Percentiles rank a stretch among this genome's conserved stretches.
These are phyloP conservation scores for Sisyra nigra DNA, from an alignment of 2,888 invertebrate species.

Conservation along the genomic window DNA sequence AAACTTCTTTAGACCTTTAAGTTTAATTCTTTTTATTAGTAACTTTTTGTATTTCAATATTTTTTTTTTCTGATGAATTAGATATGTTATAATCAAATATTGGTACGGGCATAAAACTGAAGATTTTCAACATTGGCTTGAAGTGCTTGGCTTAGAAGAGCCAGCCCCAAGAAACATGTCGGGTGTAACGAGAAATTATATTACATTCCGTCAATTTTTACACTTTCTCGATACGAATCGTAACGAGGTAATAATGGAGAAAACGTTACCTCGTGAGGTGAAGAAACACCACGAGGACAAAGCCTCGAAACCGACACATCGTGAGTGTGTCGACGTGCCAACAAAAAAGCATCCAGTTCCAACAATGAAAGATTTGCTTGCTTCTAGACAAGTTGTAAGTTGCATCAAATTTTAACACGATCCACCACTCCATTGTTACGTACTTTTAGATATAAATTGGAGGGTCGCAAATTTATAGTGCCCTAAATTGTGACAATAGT, in stretches of 20 bases:
- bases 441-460: background rate
- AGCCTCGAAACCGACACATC: slow-evolving; percentile 7
- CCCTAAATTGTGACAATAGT: background rate
- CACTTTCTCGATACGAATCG: slow-evolving; percentile 47
- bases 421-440: background rate
- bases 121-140: slow-evolving; percentile 56
- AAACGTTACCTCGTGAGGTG: slow-evolving; percentile 21
- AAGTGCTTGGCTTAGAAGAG: slow-evolving; percentile 46
- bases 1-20: slow-evolving; percentile 2
- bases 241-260: slow-evolving; percentile 28
- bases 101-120: slow-evolving; percentile 58
- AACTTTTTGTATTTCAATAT: too few relatives aligned
- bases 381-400: slow-evolving; percentile 25
- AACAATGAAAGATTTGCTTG: slow-evolving; percentile 36
- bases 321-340: slow-evolving; percentile 30
- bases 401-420: too few relatives aligned
- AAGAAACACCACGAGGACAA: slow-evolving; percentile 8
- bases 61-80: slow-evolving; percentile 19
- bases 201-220: slow-evolving; percentile 51
- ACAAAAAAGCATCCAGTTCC: slow-evolving; percentile 30
- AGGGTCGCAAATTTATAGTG: slow-evolving; percentile 2
- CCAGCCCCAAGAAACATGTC: slow-evolving; percentile 63
- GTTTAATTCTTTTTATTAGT: too few relatives aligned
- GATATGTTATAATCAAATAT: slow-evolving; percentile 61
- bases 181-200: slow-evolving; percentile 47